A percentile compares a stretch with the other conserved stretches of the same genome.
These are phyloP conservation scores for Hermatobates lingyangjiaoensis DNA, from an alignment of 1,140 invertebrate genomes.

Conservation along the genomic window DNA sequence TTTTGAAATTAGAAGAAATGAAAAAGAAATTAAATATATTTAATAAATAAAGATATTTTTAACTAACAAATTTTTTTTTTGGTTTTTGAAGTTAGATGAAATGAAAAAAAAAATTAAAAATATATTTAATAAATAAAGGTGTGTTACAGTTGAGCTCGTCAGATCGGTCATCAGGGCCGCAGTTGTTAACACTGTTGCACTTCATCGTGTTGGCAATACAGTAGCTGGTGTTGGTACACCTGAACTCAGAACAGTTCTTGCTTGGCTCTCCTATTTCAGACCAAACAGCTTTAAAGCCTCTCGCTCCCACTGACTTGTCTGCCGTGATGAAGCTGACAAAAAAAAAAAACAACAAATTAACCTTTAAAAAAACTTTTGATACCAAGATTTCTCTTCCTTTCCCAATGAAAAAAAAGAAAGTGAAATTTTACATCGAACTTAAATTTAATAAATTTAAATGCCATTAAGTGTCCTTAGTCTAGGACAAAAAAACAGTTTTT, in stretches of 20 bases:
- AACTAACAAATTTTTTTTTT: too few species aligned
- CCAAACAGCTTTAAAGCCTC: slow-evolving; percentile 75
- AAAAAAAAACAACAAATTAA: not conserved
- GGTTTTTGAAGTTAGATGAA: too few species aligned
- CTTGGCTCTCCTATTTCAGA: slow-evolving; percentile 52
- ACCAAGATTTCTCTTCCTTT: too few species aligned
- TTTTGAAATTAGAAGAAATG: too few species aligned
- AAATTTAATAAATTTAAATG: too few species aligned
- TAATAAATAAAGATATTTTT: too few species aligned
- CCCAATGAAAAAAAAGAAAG: too few species aligned
- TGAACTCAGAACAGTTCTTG: slow-evolving; percentile 35
- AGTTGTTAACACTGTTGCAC: slow-evolving; percentile 63
- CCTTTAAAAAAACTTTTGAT: too few species aligned
- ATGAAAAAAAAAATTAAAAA: not conserved
- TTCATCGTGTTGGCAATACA: slow-evolving; percentile 59
- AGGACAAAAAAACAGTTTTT: too few species aligned
- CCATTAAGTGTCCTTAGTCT: too few species aligned
- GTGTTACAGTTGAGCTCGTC: slow-evolving; percentile 64
- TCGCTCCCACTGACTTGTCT: slow-evolving; percentile 59
- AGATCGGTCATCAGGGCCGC: slow-evolving; percentile 53
- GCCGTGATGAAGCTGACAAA: slow-evolving; percentile 55
- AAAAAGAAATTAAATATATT: too few species aligned
- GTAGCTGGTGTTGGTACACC: slow-evolving; percentile 44
- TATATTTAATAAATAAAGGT: not conserved
- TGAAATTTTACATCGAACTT: too few species aligned